Percentiles rank a stretch among this genome's conserved stretches.
Conservation (phyloP, 2,888 invertebrate genomes). For the Lepidochrysops patricia region DNA sequence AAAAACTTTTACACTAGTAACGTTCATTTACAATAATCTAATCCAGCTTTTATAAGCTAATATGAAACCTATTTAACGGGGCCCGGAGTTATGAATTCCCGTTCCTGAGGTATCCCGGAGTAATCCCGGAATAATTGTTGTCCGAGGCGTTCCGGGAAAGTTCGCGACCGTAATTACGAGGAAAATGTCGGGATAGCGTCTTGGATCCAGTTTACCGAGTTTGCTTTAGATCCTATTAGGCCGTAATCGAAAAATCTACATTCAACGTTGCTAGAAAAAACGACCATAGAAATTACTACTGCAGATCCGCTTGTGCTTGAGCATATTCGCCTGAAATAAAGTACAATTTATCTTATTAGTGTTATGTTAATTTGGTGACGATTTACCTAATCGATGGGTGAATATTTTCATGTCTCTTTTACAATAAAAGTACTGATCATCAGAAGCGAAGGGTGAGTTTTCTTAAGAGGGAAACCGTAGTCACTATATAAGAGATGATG, state of each 20-base stretch:
- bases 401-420: too few species aligned
- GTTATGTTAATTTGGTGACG: too few species aligned
- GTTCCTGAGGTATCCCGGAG: slow-evolving; percentile 33
- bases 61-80: slow-evolving; percentile 68
- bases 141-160: slow-evolving; percentile 59
- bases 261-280: background rate
- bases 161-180: slow-evolving; percentile 45
- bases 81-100: slow-evolving; percentile 57
- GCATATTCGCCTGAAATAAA: too few species aligned
- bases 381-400: too few species aligned
- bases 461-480: too few species aligned
- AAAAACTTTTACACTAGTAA: too few species aligned
- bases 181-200: slow-evolving; percentile 38
- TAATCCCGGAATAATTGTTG: slow-evolving; percentile 66
- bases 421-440: too few species aligned
- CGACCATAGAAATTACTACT: background rate
- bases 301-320: too few species aligned
- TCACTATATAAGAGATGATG: too few species aligned
- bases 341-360: too few species aligned
- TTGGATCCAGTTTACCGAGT: slow-evolving; percentile 23
- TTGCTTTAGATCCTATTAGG: slow-evolving; percentile 27
- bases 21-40: slow-evolving; percentile 25
- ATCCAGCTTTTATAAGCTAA: slow-evolving; percentile 51
- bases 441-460: too few species aligned
- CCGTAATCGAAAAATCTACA: slow-evolving; percentile 23